Conservation (phyloP, 2,888 invertebrate genomes). For the Philopedon plagiatum region DNA sequence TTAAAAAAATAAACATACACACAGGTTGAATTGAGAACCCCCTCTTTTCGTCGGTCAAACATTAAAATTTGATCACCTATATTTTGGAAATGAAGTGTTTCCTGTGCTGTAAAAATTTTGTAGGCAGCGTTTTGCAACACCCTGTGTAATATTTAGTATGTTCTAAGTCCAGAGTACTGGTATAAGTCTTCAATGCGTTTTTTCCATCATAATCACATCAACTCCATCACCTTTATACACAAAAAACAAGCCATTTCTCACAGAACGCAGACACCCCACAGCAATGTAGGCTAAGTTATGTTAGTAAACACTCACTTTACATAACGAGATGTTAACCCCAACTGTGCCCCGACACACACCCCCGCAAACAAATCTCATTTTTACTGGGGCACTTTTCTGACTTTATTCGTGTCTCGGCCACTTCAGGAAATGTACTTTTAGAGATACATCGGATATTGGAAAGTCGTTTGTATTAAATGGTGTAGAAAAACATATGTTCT, state of each 20-base stretch:
- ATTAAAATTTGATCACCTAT: too few relatives aligned
- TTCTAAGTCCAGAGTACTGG: too few relatives aligned
- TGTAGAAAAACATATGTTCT: slow-evolving; percentile 18
- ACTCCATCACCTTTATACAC: background rate
- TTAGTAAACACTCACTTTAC: slow-evolving; percentile 69
- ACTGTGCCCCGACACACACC: slow-evolving; percentile 58
- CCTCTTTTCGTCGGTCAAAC: too few relatives aligned
- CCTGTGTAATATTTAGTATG: too few relatives aligned
- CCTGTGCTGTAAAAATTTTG: too few relatives aligned
- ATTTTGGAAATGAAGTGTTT: too few relatives aligned
- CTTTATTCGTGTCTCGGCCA: slow-evolving; percentile 34
- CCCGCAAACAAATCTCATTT: slow-evolving; percentile 52
- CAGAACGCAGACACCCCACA: slow-evolving; percentile 13
- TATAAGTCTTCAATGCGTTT: background rate
- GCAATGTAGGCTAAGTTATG: slow-evolving; percentile 56
- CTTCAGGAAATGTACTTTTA: slow-evolving; percentile 36
- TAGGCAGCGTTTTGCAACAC: too few relatives aligned
- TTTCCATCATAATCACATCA: background rate
- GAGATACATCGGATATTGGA: slow-evolving; percentile 39
- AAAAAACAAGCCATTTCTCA: slow-evolving; percentile 11
- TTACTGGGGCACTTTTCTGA: slow-evolving; percentile 41
- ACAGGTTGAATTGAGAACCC: too few relatives aligned
- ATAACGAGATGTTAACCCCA: slow-evolving; percentile 68
- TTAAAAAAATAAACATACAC: too few relatives aligned
- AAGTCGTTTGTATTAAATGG: slow-evolving; percentile 34